Evolutionary conservation across 2,113 vertebrate species (phyloP).

Genomic region (Plecturocebus donacophilus): DNA sequence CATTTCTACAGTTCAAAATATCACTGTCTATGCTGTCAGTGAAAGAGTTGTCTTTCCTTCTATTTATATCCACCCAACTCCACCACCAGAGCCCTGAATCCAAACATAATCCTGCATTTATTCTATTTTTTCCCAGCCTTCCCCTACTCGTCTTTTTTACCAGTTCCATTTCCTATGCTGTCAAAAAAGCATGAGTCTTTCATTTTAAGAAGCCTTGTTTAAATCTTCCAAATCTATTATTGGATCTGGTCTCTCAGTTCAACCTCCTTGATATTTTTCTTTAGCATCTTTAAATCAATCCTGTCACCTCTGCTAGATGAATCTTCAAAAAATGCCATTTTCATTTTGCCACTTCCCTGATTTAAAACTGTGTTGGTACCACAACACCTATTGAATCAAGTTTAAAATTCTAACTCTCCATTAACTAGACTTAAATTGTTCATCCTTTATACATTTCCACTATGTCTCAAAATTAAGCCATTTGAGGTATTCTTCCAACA

Average conservation of each 20-base stretch:
- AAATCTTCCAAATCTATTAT: conserved; percentile 49
- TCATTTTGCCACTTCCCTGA: conserved; percentile 33
- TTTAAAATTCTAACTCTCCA: conserved; percentile 44
- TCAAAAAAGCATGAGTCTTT: conserved; percentile 41
- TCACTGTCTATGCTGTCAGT: background rate
- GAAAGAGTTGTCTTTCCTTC: background rate
- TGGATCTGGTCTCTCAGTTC: conserved; percentile 44
- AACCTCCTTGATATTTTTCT: conserved; percentile 51
- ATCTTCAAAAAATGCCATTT: conserved; percentile 37
- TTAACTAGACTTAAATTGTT: conserved; percentile 18
- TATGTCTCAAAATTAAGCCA: conserved; percentile 41
- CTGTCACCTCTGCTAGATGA: conserved; percentile 40
- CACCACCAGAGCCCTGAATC: background rate
- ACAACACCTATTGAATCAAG: conserved; percentile 3
- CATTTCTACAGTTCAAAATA: background rate
- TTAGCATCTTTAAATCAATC: conserved; percentile 55
- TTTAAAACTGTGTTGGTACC: background rate
- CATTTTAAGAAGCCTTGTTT: conserved; percentile 37
- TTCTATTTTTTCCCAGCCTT: background rate
- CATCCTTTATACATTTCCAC: conserved; percentile 26
- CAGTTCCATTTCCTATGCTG: conserved; percentile 1
- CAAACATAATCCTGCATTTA: background rate
- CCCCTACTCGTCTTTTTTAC: background rate
- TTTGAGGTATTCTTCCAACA: conserved; percentile 45
- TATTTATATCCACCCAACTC: background rate